These are phyloP conservation scores for Phoebastria nigripes DNA, from an alignment of 2,797 vertebrate genomes.

Conservation along the genomic window DNA sequence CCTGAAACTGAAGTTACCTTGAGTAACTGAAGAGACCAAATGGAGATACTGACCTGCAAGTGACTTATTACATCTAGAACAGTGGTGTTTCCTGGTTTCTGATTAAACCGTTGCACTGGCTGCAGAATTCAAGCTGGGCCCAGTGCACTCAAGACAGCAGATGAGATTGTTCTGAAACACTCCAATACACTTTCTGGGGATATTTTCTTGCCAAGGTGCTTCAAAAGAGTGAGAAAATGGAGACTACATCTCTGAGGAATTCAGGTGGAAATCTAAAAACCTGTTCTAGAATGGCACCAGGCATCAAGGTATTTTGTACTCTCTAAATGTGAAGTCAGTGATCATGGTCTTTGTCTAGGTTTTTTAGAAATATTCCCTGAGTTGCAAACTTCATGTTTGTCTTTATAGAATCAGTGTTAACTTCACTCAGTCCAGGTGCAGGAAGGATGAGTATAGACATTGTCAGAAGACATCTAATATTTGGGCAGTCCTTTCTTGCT, in stretches of 20 bases:
- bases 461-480: background rate
- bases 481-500: background rate
- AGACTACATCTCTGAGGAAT: background rate
- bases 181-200: conserved; percentile 29
- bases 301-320: background rate
- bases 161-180: background rate
- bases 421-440: background rate
- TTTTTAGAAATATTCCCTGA: background rate
- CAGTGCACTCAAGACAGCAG: background rate
- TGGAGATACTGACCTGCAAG: background rate
- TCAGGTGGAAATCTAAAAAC: background rate
- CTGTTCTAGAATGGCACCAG: background rate
- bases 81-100: background rate
- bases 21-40: background rate
- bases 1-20: background rate
- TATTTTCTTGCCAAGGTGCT: conserved; percentile 46
- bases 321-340: background rate
- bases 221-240: conserved; percentile 1
- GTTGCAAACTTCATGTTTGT: background rate
- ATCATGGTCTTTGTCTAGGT: background rate
- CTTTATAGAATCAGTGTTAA: conserved; percentile 24
- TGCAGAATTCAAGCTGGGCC: background rate
- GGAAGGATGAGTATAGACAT: background rate
- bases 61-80: background rate
- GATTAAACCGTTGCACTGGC: background rate